Percentiles rank a stretch among this genome's conserved stretches.
These are phyloP conservation scores for Bombus difficillimus DNA, from an alignment of 1,140 invertebrate species.

Conservation along the genomic window DNA sequence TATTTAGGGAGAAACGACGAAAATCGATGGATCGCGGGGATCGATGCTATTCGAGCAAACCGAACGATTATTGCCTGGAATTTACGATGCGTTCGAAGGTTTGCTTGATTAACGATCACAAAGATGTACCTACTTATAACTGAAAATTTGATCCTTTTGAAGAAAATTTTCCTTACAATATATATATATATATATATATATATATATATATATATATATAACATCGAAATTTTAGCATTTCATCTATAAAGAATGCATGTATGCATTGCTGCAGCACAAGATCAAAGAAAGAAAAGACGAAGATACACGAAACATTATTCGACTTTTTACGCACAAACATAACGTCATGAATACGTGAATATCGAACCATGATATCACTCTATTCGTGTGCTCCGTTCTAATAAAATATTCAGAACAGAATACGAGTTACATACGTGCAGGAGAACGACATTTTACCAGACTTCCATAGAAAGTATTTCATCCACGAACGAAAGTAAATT, in stretches of 20 bases:
- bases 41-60: background rate
- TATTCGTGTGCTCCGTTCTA: slow-evolving; percentile 4
- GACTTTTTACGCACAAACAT: too few species aligned
- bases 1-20: slow-evolving; percentile 35
- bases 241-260: background rate
- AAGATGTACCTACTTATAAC: background rate
- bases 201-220: too few species aligned
- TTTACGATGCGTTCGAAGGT: background rate
- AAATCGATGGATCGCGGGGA: slow-evolving; percentile 35
- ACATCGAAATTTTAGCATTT: background rate
- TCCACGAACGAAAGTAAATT: background rate
- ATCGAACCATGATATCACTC: slow-evolving; percentile 13
- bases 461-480: too few species aligned
- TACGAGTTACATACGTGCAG: background rate
- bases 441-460: too few species aligned
- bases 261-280: background rate
- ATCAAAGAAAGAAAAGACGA: too few species aligned
- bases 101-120: background rate
- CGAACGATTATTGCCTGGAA: slow-evolving; percentile 5
- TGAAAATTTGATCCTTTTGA: background rate
- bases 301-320: too few species aligned
- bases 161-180: background rate
- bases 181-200: too few species aligned
- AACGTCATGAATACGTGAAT: background rate
- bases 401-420: too few species aligned